Conservation (phyloP, 2,797 vertebrate genomes). For the Semaprochilodus insignis region DNA sequence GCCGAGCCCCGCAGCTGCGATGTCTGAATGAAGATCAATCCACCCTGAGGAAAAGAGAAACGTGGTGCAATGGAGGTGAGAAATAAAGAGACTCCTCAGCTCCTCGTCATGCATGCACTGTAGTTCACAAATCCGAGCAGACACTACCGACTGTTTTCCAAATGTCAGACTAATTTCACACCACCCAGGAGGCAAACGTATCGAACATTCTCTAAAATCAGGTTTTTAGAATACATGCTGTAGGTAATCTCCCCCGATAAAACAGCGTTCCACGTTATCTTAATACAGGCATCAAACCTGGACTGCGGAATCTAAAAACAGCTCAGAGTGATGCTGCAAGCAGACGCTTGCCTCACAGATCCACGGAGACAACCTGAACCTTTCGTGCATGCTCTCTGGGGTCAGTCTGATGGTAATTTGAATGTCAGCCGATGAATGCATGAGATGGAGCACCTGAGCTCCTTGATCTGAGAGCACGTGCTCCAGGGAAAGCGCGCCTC, state of each 20-base stretch:
- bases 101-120: background rate
- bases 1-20: slow-evolving; percentile 4
- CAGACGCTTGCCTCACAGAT: slow-evolving; percentile 58
- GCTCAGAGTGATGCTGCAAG: slow-evolving; percentile 56
- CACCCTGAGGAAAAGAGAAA: background rate
- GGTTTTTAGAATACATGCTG: background rate
- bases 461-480: slow-evolving; percentile 67
- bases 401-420: slow-evolving; percentile 50
- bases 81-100: slow-evolving; percentile 2
- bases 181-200: slow-evolving; percentile 11
- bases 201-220: slow-evolving; percentile 18
- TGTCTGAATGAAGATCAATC: background rate
- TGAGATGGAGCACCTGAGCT: slow-evolving; percentile 61
- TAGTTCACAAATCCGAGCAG: slow-evolving; percentile 10
- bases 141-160: background rate
- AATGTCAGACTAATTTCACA: slow-evolving; percentile 37
- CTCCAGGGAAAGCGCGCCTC: slow-evolving; percentile 54
- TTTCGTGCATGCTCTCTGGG: slow-evolving; percentile 46
- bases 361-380: slow-evolving; percentile 56
- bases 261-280: background rate
- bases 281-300: slow-evolving; percentile 28
- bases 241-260: slow-evolving; percentile 25
- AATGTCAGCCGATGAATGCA: slow-evolving; percentile 59
- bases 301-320: slow-evolving; percentile 56
- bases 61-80: background rate